Conservation (phyloP, 2,888 invertebrate species). For the Sabatieria punctata region DNA sequence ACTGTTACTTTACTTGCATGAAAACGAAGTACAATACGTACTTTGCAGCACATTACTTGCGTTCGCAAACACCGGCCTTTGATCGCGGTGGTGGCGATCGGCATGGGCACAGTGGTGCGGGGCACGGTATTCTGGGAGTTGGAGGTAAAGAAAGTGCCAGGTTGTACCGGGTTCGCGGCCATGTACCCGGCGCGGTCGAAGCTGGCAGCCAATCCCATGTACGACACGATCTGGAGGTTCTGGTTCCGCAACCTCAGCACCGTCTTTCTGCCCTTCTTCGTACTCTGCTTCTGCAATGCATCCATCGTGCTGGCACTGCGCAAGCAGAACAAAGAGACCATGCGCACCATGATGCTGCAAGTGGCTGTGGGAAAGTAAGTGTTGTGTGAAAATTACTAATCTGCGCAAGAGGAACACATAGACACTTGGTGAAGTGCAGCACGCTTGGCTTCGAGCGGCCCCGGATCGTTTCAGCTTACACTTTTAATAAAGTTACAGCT, state of each 20-base stretch:
- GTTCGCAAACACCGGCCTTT: neutral
- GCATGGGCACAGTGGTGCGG: neutral
- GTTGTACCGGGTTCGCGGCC: neutral
- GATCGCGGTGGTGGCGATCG: neutral
- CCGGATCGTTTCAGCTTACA: too few species aligned
- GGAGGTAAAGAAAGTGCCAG: neutral
- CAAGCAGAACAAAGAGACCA: neutral
- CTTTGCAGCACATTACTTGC: too few species aligned
- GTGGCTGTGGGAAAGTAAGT: slow-evolving; percentile 3
- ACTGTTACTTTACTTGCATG: too few species aligned
- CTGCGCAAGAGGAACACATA: too few species aligned
- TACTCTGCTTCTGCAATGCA: too few species aligned
- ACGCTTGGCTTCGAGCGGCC: too few species aligned
- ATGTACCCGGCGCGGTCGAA: neutral
- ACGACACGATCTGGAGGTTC: neutral
- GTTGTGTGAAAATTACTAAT: neutral
- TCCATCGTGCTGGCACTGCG: too few species aligned
- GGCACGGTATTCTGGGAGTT: slow-evolving; percentile 4
- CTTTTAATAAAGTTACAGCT: too few species aligned
- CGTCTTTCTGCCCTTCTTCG: neutral
- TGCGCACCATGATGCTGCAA: slow-evolving; percentile 3
- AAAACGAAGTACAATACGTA: too few species aligned
- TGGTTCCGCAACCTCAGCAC: slow-evolving; percentile 4
- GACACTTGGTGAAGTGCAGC: too few species aligned
- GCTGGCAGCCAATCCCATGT: neutral